Evolutionary conservation across 2,797 vertebrate species (phyloP).

Genomic region (Semotilus atromaculatus): DNA sequence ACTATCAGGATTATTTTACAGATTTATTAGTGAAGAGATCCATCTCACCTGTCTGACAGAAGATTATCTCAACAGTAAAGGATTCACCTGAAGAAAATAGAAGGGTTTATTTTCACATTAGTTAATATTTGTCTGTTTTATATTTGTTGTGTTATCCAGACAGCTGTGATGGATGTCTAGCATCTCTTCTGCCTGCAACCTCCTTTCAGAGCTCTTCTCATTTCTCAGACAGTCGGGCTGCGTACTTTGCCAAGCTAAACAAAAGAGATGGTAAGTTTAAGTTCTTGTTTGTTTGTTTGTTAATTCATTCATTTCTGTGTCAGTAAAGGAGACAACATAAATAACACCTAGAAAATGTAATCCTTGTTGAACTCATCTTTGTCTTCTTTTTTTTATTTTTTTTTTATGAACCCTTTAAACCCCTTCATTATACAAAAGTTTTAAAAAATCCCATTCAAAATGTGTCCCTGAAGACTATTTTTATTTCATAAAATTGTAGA

Average conservation of each 20-base stretch:
- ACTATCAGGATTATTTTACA: not conserved
- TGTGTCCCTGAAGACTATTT: not conserved
- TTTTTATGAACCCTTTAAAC: not conserved
- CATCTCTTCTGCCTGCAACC: slow-evolving; percentile 81
- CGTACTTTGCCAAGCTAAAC: slow-evolving; percentile 90
- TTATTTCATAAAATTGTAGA: too few relatives aligned
- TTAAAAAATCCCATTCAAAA: not conserved
- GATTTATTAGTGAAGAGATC: not conserved
- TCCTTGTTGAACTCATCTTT: not conserved
- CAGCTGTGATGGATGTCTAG: slow-evolving; percentile 88
- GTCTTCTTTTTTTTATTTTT: not conserved
- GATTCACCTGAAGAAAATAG: not conserved
- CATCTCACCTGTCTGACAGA: not conserved
- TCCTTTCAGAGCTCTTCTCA: slow-evolving; percentile 93
- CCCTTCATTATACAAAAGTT: not conserved
- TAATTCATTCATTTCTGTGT: not conserved
- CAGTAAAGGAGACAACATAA: not conserved
- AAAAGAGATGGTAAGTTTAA: slow-evolving; percentile 87
- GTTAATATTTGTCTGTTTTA: slow-evolving; percentile 29
- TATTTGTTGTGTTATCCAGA: slow-evolving; percentile 77
- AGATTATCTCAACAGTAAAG: slow-evolving; percentile 20
- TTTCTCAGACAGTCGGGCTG: slow-evolving; percentile 85
- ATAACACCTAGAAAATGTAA: not conserved
- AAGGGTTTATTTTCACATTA: slow-evolving; percentile 23
- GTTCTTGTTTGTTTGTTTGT: slow-evolving; percentile 57